Evolutionary conservation across 2,888 invertebrate species (phyloP).

Genomic region (Pseudococcus viburni): DNA sequence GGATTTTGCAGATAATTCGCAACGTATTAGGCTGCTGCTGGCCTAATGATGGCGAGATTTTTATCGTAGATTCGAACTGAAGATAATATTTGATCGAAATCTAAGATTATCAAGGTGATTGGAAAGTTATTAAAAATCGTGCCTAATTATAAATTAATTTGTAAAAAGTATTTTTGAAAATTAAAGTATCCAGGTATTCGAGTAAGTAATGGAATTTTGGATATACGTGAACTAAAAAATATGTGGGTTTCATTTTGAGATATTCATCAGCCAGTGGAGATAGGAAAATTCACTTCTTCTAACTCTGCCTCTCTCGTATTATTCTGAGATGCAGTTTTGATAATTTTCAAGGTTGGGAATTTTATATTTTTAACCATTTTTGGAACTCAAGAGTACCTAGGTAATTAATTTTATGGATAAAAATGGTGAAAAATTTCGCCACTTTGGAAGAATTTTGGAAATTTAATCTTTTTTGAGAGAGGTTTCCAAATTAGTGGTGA

Average conservation of each 20-base stretch:
- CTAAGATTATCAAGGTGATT: neutral
- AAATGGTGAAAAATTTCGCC: too few relatives aligned
- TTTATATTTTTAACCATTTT: too few relatives aligned
- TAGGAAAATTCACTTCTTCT: too few relatives aligned
- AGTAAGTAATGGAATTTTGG: neutral
- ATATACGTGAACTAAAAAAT: neutral
- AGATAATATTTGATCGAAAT: neutral
- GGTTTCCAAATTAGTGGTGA: too few relatives aligned
- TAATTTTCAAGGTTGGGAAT: too few relatives aligned
- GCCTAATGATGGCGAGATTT: neutral
- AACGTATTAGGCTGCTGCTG: neutral
- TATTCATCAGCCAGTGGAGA: neutral
- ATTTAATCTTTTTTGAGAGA: too few relatives aligned
- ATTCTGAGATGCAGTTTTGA: too few relatives aligned
- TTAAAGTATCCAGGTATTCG: neutral
- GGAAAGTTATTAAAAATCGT: neutral
- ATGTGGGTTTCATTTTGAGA: neutral
- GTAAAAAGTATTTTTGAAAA: neutral
- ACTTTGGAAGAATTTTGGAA: too few relatives aligned
- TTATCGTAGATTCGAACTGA: neutral
- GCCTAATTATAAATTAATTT: neutral
- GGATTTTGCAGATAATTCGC: neutral
- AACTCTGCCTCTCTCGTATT: too few relatives aligned
- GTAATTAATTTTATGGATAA: too few relatives aligned
- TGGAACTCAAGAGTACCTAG: too few relatives aligned